These are phyloP conservation scores for Selenia dentaria DNA, from an alignment of 2,888 invertebrate species.

Conservation along the genomic window DNA sequence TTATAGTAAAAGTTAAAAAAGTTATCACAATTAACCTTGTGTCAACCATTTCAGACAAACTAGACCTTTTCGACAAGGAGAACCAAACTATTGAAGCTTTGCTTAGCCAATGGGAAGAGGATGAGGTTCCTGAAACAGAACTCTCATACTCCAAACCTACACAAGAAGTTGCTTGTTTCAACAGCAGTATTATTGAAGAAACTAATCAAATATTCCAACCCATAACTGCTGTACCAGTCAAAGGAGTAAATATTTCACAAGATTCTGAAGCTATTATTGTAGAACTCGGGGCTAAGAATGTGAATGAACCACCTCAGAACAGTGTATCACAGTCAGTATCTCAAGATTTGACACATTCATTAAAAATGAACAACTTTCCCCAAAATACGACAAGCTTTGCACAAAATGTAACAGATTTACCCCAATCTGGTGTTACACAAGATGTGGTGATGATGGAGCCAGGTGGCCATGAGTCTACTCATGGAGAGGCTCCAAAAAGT, in stretches of 20 bases:
- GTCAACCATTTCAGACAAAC: constrained; percentile 58
- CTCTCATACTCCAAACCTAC: constrained; percentile 40
- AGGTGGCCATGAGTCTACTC: constrained; percentile 46
- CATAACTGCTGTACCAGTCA: constrained; percentile 61
- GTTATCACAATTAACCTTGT: too few relatives aligned
- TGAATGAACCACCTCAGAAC: constrained; percentile 17
- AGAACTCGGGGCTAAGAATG: constrained; percentile 50
- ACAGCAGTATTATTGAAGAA: constrained; percentile 68
- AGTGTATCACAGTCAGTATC: not conserved
- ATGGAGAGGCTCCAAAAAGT: constrained; percentile 50
- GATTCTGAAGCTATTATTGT: constrained; percentile 59
- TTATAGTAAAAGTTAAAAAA: too few relatives aligned
- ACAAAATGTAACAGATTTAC: not conserved
- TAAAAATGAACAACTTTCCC: too few relatives aligned
- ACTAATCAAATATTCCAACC: constrained; percentile 70
- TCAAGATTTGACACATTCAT: not conserved
- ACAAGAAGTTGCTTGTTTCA: constrained; percentile 66
- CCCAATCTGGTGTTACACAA: constrained; percentile 14
- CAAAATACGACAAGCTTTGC: not conserved
- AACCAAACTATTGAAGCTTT: constrained; percentile 72
- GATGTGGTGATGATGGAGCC: constrained; percentile 65
- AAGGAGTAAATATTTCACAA: constrained; percentile 39
- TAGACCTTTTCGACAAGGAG: constrained; percentile 69
- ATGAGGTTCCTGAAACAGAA: constrained; percentile 68
- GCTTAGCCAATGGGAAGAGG: constrained; percentile 78